These are phyloP conservation scores for Hippopotamus amphibius DNA, from an alignment of 2,113 vertebrate species.

Conservation along the genomic window DNA sequence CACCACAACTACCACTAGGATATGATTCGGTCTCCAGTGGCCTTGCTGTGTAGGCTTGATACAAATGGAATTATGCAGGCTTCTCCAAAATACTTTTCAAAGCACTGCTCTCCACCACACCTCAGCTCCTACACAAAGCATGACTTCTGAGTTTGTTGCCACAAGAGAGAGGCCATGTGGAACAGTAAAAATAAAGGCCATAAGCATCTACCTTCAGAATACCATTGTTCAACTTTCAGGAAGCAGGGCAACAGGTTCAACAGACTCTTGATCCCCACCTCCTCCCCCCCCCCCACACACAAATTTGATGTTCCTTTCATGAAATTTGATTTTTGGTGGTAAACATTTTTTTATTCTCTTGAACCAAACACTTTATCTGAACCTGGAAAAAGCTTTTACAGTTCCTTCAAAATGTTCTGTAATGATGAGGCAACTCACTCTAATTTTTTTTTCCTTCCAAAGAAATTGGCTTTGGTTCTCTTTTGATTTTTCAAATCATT, in stretches of 20 bases:
- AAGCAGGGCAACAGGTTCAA: background rate
- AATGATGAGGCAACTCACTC: conserved; percentile 26
- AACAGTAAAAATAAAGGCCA: background rate
- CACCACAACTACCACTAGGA: too few species aligned
- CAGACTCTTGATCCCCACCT: background rate
- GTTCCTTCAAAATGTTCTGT: conserved; percentile 58
- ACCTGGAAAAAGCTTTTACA: conserved; percentile 54
- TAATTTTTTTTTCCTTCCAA: background rate
- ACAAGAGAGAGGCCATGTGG: background rate
- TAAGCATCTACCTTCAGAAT: background rate
- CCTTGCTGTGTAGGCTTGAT: background rate
- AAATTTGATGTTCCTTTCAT: background rate
- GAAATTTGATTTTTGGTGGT: background rate
- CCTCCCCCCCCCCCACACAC: background rate
- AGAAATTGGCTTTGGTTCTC: conserved; percentile 72
- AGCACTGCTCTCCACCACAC: background rate
- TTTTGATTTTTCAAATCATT: conserved; percentile 57
- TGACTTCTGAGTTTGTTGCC: conserved; percentile 30
- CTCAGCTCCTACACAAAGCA: background rate
- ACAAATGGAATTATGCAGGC: background rate
- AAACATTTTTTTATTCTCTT: background rate
- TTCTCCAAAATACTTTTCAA: conserved; percentile 33
- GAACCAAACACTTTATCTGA: conserved; percentile 35
- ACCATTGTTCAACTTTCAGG: background rate
- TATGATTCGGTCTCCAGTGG: background rate